Conservation (phyloP, 1,140 invertebrate species). For the Eurytemora carolleeae region DNA sequence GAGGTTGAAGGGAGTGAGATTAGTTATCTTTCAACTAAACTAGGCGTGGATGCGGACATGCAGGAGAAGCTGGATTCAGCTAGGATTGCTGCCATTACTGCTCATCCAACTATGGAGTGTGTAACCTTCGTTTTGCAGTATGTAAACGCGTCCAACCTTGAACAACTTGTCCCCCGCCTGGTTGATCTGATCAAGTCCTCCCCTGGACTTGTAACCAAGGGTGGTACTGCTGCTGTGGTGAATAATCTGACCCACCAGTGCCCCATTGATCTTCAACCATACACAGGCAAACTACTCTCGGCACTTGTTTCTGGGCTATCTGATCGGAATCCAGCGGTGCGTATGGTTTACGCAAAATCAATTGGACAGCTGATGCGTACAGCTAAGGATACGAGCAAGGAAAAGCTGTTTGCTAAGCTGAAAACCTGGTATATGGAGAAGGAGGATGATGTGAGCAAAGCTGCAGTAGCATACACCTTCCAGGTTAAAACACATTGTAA, state of each 20-base stretch:
- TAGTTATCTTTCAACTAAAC: conserved; percentile 51
- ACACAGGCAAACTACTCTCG: conserved; percentile 51
- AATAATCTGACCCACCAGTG: conserved; percentile 43
- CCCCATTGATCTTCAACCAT: conserved; percentile 38
- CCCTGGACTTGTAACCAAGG: conserved; percentile 58
- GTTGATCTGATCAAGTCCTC: conserved; percentile 58
- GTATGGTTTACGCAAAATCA: conserved; percentile 57
- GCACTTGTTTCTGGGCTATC: conserved; percentile 52
- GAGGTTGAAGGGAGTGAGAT: conserved; percentile 57
- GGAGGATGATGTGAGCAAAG: conserved; percentile 47
- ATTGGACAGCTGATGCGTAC: conserved; percentile 64
- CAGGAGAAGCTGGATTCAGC: conserved; percentile 49
- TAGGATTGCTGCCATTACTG: conserved; percentile 50
- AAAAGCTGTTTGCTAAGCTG: conserved; percentile 60
- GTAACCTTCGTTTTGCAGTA: conserved; percentile 63
- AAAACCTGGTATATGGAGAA: conserved; percentile 54
- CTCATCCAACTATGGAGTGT: conserved; percentile 67
- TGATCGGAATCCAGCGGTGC: conserved; percentile 57
- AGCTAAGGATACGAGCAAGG: conserved; percentile 65
- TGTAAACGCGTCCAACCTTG: conserved; percentile 48
- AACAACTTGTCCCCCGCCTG: conserved; percentile 54
- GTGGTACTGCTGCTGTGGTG: conserved; percentile 62
- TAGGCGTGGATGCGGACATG: conserved; percentile 39
- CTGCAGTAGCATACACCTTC: conserved; percentile 51
- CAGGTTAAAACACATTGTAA: no score